Evolutionary conservation across 2,113 vertebrate species (phyloP).

Genomic region (Zapornia atra): DNA sequence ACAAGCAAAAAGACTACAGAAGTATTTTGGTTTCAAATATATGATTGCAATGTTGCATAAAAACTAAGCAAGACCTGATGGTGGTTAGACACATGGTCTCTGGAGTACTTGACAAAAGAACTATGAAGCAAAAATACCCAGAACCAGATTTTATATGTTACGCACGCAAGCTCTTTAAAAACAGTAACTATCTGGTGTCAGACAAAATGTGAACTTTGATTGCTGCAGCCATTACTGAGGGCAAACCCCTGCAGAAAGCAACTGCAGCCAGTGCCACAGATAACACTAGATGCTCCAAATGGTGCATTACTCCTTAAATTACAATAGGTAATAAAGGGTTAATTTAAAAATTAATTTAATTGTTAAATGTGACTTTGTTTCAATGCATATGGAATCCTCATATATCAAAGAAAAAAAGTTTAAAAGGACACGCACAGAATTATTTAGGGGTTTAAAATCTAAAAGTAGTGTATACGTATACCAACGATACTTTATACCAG

Average conservation of each 20-base stretch:
- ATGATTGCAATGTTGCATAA: neutral
- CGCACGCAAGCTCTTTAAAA: neutral
- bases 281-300: neutral
- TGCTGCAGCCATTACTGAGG: neutral
- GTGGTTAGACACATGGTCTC: neutral
- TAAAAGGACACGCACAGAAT: neutral
- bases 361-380: neutral
- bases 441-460: neutral
- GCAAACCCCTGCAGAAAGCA: neutral
- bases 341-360: neutral
- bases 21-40: conserved; percentile 33
- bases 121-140: neutral
- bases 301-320: neutral
- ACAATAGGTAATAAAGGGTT: neutral
- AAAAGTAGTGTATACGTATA: neutral
- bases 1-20: conserved; percentile 13
- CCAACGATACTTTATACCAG: neutral
- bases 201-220: neutral
- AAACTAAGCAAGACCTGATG: neutral
- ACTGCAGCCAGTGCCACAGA: neutral
- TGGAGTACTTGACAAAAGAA: neutral
- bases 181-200: neutral
- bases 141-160: neutral
- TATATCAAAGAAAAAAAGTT: neutral
- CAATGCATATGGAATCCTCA: neutral